These are phyloP conservation scores for Caenorhabditis angaria DNA, from an alignment of 2,888 invertebrate genomes.

Conservation along the genomic window DNA sequence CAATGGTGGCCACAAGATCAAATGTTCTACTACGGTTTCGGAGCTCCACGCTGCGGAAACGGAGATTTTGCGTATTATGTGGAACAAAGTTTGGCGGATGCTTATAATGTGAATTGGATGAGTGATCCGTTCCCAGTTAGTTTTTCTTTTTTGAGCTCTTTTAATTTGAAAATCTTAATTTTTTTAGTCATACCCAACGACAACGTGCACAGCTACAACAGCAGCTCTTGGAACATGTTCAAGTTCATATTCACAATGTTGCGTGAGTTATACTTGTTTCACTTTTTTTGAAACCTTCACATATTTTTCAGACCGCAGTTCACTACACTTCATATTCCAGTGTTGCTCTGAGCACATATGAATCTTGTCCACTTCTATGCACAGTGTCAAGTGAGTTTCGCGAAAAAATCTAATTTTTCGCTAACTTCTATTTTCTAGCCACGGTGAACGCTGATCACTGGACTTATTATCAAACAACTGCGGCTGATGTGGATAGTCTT, in stretches of 20 bases:
- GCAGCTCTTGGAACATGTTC: constrained; percentile 26
- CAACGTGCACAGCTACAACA: constrained; percentile 24
- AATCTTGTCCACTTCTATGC: constrained; percentile 17
- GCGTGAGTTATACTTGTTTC: constrained; percentile 18
- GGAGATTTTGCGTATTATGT: constrained; percentile 46
- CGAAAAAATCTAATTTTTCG: constrained; percentile 3
- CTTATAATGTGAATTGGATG: constrained; percentile 33
- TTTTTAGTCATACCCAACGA: constrained; percentile 24
- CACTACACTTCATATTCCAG: constrained; percentile 33
- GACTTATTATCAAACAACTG: constrained; percentile 37
- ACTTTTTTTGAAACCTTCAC: not conserved
- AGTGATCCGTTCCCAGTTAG: constrained; percentile 27
- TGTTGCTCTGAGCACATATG: constrained; percentile 25
- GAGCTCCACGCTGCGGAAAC: constrained; percentile 44
- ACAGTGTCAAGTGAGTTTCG: constrained; percentile 17
- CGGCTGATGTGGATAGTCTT: constrained; percentile 32
- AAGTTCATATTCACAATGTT: constrained; percentile 28
- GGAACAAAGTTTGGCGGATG: constrained; percentile 34
- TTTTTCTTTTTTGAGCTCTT: not conserved
- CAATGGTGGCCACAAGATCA: constrained; percentile 46
- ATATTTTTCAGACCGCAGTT: constrained; percentile 21
- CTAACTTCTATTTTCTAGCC: constrained; percentile 6
- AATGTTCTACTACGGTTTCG: constrained; percentile 43
- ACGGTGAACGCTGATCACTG: constrained; percentile 21
- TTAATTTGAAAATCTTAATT: not conserved